Percentiles rank a stretch among this genome's conserved stretches.
phyloP scores from a whole-genome alignment of 2,888 invertebrate genomes.

The Euplagia quadripunctaria region DNA sequence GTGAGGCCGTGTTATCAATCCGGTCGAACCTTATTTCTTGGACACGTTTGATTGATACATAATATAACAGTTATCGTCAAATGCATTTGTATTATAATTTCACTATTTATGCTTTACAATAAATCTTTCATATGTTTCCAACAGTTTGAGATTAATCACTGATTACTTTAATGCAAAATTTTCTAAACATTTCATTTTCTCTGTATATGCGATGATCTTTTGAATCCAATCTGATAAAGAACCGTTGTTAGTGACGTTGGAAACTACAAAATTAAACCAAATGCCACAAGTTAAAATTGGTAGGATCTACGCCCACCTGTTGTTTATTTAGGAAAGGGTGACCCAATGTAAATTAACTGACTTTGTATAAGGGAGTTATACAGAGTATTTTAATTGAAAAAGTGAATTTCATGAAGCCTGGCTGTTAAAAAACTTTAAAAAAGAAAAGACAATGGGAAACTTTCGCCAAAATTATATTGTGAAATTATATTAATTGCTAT shows the following conservation, averaged over 20 bases:
- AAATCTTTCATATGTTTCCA: no score
- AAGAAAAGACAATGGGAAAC: background rate
- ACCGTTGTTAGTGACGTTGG: background rate
- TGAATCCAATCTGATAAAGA: background rate
- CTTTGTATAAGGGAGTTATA: background rate
- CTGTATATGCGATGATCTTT: background rate
- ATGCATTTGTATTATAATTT: no score
- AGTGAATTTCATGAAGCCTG: background rate
- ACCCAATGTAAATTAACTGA: background rate
- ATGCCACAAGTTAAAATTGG: background rate
- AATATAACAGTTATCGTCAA: no score
- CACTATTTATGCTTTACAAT: no score
- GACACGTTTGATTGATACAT: no score
- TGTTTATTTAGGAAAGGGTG: slow-evolving; percentile 15
- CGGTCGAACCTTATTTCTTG: no score
- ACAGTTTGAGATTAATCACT: no score
- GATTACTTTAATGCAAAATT: no score
- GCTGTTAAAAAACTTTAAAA: background rate
- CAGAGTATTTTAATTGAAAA: slow-evolving; percentile 1
- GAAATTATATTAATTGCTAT: no score
- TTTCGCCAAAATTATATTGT: no score
- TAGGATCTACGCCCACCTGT: background rate
- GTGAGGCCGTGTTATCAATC: no score
- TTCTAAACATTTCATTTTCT: no score
- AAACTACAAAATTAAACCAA: background rate